Base-by-base conservation (phyloP, 2,888 invertebrate species). In the Drosophila flavopinicola region DNA sequence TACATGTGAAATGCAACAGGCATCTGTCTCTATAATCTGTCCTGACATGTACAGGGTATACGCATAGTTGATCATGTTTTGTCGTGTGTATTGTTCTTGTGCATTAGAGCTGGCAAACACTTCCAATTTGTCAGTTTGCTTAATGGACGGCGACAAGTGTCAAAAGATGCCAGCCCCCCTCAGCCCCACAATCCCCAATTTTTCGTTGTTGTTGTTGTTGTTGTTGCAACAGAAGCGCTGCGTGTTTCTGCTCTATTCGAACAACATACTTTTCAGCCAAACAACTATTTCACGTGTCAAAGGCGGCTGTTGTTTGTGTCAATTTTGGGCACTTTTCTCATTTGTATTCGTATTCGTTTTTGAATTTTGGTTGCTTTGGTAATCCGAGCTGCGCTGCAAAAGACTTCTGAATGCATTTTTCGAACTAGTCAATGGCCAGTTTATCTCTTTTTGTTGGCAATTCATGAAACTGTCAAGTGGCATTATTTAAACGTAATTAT, bases 101-200 rank as follows among this genome's bases (percentile, higher is more conserved):
- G 13, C 56, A 45, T 49, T 47, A 30, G 27, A 17, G 24, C 39
- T 35, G 49, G 48, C 59, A 39, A 20, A 20, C 41, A 38, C 54
- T 54, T 48, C 27, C 78, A 82, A 82, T 82, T 78, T 78, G 82
- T 78, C 77, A 77, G 68, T 24, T 59, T 60, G 66, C 48, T 56
- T 56, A 70, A 82, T 66, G 71, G 78, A 78, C 83, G 51, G 54
- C 59, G 67, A 67, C 77, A 82, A 78, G 78, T 82, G 82, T 67
- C 71, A 65, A 61, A 47, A 57, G 41, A 35, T 57, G 69, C n/a
- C 53, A 59, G 6, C 23, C 32, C 0, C 51, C 7, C 6, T 23
- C 25, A 6, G 0, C 24, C n/a, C 0, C 23, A 6, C 9, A 6
- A 7, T 0, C 9, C 7, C 20, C 20, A 9, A 15, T 25, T 45